Evolutionary conservation across 2,797 vertebrate species (phyloP).

Genomic region (Neosilurus mollespiculum): DNA sequence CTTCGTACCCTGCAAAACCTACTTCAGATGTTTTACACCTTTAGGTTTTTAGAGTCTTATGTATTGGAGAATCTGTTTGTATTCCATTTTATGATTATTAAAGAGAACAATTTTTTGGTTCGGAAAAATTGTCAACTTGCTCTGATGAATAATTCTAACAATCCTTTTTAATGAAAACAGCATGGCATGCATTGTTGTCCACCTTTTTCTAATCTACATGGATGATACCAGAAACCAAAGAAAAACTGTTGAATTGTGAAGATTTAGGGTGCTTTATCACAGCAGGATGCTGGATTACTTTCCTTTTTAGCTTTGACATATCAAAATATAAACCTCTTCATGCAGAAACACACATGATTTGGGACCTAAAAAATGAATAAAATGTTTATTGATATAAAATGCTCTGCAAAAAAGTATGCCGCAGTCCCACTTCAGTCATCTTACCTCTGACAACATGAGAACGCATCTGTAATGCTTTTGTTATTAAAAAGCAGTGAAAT

Average conservation of each 20-base stretch:
- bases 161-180: background rate
- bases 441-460: background rate
- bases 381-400: background rate
- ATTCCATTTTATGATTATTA: conserved; percentile 71
- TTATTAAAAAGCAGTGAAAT: background rate
- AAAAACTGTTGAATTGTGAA: background rate
- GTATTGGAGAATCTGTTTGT: conserved; percentile 66
- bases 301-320: background rate
- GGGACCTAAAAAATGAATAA: background rate
- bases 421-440: background rate
- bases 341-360: background rate
- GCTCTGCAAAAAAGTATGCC: background rate
- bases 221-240: conserved; percentile 12
- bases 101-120: conserved; percentile 59
- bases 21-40: conserved; percentile 62
- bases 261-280: background rate
- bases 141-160: background rate
- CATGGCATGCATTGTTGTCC: too few species aligned
- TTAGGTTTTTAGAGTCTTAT: conserved; percentile 65
- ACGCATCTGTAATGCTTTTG: background rate
- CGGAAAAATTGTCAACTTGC: background rate
- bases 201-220: background rate
- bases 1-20: conserved; percentile 51
- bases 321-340: background rate
- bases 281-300: background rate